Evolutionary conservation across 1,140 invertebrate genomes (phyloP), one percentile per base, ranked within the genome.

Genomic region (Papilio aristodemus): DNA sequence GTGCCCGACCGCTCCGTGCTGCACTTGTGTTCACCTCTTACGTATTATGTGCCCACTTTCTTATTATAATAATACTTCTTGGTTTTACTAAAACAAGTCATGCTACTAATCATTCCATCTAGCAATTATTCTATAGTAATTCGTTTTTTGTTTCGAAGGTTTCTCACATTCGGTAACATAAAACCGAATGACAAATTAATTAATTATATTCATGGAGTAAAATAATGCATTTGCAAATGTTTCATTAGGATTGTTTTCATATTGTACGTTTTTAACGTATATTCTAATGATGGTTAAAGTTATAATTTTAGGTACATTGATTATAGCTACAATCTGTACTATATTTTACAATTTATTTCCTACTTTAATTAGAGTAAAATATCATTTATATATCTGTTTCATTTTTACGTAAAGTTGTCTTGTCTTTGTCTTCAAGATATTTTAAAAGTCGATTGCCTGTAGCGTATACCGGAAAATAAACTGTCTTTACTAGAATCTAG

Each of bases 401-500:
- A 50, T 50, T 50, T 25, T 3, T 32, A 50, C 2, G 17, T 22
- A 22, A 39, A 13, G 46, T 22, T 50, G 19, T 50, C 43, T 11
- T 50, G 5, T 25, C 46, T 50, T 25, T 50, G 19, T 50, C 17
- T 50, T 22, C 46, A 25, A 11, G 19, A 50, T 43, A 43, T 50
- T 50, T 43, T 50, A 50, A 50, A 25, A 50, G 46, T 50, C 46
- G 19, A 50, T 50, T 22, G 46, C 9, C 46, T 4, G 17, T 50
- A 50, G 19, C 17, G 10, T 50, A 13, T 50, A 50, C 46, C 22
- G 19, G 46, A 50, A 22, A 50, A 13, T 8, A 50, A 50, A 50
- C 5, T 80, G 79, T 83, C 75, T 81, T 81, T 78, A 67, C 76
- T 80, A 80, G 75, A 79, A 80, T 57, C 69, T 43, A 69, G 72